Evolutionary conservation across 2,888 invertebrate genomes (phyloP).

Genomic region (Trachelus troglodyta): DNA sequence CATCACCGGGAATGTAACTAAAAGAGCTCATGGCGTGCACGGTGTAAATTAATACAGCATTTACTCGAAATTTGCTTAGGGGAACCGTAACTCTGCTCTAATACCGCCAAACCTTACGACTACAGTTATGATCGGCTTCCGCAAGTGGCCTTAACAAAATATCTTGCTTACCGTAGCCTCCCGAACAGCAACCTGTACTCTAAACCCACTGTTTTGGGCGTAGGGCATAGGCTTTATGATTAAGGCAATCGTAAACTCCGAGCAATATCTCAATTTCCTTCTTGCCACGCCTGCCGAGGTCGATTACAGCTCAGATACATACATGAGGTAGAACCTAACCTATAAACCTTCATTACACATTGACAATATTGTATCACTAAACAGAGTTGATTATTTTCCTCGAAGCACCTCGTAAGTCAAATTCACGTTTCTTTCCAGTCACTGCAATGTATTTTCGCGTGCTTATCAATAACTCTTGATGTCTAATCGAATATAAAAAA

Average conservation of each 20-base stretch:
- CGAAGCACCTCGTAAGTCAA: not conserved
- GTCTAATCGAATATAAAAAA: not conserved
- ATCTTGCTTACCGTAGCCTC: not conserved
- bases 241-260: conserved; percentile 42
- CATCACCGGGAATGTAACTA: not conserved
- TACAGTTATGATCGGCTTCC: conserved; percentile 4
- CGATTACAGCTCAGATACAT: not conserved
- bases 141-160: not conserved
- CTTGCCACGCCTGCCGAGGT: not conserved
- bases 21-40: not conserved
- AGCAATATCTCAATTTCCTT: conserved; percentile 20
- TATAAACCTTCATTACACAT: not conserved
- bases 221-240: conserved; percentile 29
- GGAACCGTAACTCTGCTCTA: not conserved
- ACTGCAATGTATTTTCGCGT: not conserved
- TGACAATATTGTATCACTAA: not conserved
- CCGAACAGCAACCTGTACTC: not conserved
- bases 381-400: not conserved
- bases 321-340: not conserved
- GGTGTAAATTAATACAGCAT: conserved; percentile 27
- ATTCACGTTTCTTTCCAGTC: not conserved
- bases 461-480: not conserved
- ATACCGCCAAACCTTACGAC: conserved; percentile 3
- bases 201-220: not conserved
- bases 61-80: conserved; percentile 29